Conservation (phyloP, 1,140 invertebrate species). For the Panagrolaimus sp. region DNA sequence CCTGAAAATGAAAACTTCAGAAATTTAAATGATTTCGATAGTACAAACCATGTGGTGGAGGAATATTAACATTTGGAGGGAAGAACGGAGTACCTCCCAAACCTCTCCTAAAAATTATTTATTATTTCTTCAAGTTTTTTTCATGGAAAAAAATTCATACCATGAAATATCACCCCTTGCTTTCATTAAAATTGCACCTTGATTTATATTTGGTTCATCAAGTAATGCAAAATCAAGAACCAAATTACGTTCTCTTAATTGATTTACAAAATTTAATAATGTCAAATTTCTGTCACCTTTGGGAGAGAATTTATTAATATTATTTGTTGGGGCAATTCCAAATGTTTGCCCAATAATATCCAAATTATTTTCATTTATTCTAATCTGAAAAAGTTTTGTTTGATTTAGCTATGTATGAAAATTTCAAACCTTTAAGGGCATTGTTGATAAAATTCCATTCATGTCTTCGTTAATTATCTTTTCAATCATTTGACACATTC, state of each 20-base stretch:
- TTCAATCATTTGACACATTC: slow-evolving; percentile 60
- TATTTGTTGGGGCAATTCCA: slow-evolving; percentile 35
- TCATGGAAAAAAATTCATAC: slow-evolving; percentile 12
- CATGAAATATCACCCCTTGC: slow-evolving; percentile 55
- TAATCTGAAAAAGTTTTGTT: slow-evolving; percentile 30
- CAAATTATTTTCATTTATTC: slow-evolving; percentile 56
- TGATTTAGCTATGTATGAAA: not conserved
- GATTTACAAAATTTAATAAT: slow-evolving; percentile 54
- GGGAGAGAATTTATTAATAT: slow-evolving; percentile 24
- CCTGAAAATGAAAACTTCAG: slow-evolving; percentile 30
- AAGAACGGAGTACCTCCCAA: slow-evolving; percentile 55
- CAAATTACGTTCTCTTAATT: slow-evolving; percentile 52
- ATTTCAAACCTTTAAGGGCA: slow-evolving; percentile 54
- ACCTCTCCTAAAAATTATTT: slow-evolving; percentile 39
- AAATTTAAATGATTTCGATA: not conserved
- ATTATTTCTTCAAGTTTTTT: not conserved
- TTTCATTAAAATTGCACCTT: slow-evolving; percentile 56
- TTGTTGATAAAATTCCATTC: slow-evolving; percentile 55
- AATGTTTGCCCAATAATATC: slow-evolving; percentile 57
- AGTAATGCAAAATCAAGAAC: slow-evolving; percentile 55
- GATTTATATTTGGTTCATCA: slow-evolving; percentile 52
- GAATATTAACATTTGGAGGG: slow-evolving; percentile 56
- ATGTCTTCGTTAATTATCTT: slow-evolving; percentile 55
- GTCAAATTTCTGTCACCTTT: slow-evolving; percentile 46
- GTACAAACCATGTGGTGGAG: slow-evolving; percentile 49